Base-by-base conservation (phyloP, 2,888 invertebrate genomes). In the Athalia rosae region DNA sequence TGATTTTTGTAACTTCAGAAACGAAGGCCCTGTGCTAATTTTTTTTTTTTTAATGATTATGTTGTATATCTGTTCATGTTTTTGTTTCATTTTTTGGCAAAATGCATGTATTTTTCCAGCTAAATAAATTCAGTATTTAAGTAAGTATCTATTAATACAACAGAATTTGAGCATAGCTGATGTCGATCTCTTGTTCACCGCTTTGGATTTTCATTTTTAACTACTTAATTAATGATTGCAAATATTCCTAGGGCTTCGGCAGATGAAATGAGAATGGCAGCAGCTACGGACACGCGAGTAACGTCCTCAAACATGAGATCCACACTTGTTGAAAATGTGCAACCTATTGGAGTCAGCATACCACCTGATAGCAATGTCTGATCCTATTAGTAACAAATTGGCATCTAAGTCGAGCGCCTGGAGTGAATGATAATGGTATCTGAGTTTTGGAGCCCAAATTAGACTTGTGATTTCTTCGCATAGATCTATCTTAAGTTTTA, bases 291-390 rank as follows among this genome's bases (percentile, higher is more conserved):
- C 77, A 76, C 78, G 76, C 81, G 83, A 73, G 76, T 86, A 81
- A 82, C 84, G 80, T 91, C 92, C 82, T 90, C 93, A 80, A 93
- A 92, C 84, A 94, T 94, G 90, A 93, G 93, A 85, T 94, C 95
- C 85, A 94, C 93, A 87, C 94, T 96, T 87, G 95, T 96, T 85
- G 93, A 94, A 87, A 95, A 96, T 92, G 95, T 95, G 88, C 95
- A 95, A 90, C 95, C 96, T 63, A 93, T 95, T 90, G 94, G 94
- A 91, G 93, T 95, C 90, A 94, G 95, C 82, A 93, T 93, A 85
- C 92, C 92, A 87, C 95, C 95, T 81, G 93, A 93, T 86, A 94
- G 94, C 88, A 93, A 93, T 89, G 93, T 94, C 90, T 94, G 93
- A 94, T 84, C n/a, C 4, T 47, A 43, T 73, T 77, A 77, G 77